Evolutionary conservation across 2,888 invertebrate species (phyloP).

Genomic region (Autographa gamma): DNA sequence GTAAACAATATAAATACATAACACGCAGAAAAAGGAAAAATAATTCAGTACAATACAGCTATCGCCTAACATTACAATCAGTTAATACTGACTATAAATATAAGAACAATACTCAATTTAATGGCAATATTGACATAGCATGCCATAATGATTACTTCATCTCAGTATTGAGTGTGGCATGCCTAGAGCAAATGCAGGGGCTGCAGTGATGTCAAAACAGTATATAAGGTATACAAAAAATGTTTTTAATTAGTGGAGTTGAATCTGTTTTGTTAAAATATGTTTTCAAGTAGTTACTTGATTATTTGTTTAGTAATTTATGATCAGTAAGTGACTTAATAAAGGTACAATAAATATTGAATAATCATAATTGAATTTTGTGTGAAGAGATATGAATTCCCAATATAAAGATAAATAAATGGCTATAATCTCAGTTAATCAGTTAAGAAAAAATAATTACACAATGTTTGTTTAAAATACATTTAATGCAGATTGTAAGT

Average conservation of each 20-base stretch:
- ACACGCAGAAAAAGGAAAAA: not conserved
- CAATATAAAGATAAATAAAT: too few species aligned
- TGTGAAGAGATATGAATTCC: not conserved
- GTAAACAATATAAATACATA: not conserved
- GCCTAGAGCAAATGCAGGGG: not conserved
- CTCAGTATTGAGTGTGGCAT: not conserved
- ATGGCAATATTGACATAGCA: slow-evolving; percentile 41
- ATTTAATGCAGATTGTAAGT: slow-evolving; percentile 15
- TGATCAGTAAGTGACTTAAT: too few species aligned
- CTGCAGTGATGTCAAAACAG: not conserved
- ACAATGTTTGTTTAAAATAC: slow-evolving; percentile 24
- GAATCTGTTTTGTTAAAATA: too few species aligned
- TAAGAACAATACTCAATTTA: slow-evolving; percentile 53
- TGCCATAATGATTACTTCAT: slow-evolving; percentile 10
- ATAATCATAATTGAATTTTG: not conserved
- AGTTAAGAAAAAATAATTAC: not conserved
- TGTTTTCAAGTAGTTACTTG: too few species aligned
- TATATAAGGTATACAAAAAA: too few species aligned
- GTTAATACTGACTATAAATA: slow-evolving; percentile 14
- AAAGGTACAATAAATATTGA: not conserved
- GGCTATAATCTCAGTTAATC: too few species aligned
- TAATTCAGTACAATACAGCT: not conserved
- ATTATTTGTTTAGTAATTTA: too few species aligned
- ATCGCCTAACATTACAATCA: not conserved
- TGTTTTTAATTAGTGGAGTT: too few species aligned